Evolutionary conservation across 2,113 vertebrate species (phyloP).

Genomic region (Nipponia nippon): DNA sequence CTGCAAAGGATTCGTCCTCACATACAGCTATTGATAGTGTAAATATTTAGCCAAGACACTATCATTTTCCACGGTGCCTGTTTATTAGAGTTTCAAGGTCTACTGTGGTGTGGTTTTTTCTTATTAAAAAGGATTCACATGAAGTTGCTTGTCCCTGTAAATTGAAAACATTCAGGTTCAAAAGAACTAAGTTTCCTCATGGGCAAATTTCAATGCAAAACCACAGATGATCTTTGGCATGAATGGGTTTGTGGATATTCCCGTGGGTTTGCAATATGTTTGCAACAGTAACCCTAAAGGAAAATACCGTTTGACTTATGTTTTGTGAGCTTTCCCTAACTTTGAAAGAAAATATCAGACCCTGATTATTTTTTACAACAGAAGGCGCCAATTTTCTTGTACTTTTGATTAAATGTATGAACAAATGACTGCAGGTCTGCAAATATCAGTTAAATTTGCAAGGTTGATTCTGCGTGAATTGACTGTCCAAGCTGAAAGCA

Average conservation of each 20-base stretch:
- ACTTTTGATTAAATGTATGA: conserved; percentile 9
- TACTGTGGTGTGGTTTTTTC: neutral
- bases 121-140: conserved; percentile 5
- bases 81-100: conserved; percentile 7
- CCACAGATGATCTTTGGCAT: conserved; percentile 51
- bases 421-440: neutral
- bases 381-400: neutral
- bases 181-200: conserved; percentile 44
- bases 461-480: conserved; percentile 13
- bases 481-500: conserved; percentile 27
- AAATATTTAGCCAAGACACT: conserved; percentile 40
- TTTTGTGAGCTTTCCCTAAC: neutral
- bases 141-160: conserved; percentile 32
- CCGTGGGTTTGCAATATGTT: conserved; percentile 51
- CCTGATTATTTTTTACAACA: neutral
- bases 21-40: neutral
- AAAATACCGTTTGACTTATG: neutral
- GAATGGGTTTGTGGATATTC: conserved; percentile 31
- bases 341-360: conserved; percentile 20
- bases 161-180: conserved; percentile 47
- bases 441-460: conserved; percentile 10
- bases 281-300: conserved; percentile 42
- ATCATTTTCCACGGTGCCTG: neutral
- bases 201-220: conserved; percentile 48
- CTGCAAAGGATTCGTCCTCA: neutral